Evolutionary conservation across 37 sponge, comb jelly and placozoan species (phyloP).

Genomic region (Tethya wilhelma): DNA sequence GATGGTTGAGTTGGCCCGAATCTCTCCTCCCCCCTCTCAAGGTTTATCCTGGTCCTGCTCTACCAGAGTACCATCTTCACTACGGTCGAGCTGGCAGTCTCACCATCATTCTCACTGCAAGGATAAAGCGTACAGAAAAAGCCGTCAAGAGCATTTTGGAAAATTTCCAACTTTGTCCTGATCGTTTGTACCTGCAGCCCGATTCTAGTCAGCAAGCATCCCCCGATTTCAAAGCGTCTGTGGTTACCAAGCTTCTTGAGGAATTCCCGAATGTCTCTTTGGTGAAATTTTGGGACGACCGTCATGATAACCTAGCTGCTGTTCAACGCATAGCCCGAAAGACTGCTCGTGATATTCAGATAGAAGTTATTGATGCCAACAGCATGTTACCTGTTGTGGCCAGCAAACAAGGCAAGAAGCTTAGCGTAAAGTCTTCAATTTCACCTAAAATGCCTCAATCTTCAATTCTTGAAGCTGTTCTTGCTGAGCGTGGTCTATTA

Average conservation of each 20-base stretch:
- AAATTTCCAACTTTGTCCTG: conserved; percentile 49
- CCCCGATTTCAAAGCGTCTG: conserved; percentile 52
- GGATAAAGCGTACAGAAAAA: conserved; percentile 30
- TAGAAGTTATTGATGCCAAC: conserved; percentile 79
- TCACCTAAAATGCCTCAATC: background rate
- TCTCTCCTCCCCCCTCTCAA: conserved; percentile 81
- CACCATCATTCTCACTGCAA: conserved; percentile 79
- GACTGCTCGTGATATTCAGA: conserved; percentile 12
- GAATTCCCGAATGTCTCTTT: conserved; percentile 44
- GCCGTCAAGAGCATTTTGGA: conserved; percentile 57
- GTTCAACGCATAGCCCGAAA: conserved; percentile 41
- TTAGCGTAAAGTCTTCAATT: background rate
- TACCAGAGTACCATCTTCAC: conserved; percentile 55
- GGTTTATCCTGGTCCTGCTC: conserved; percentile 75
- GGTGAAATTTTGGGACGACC: conserved; percentile 87
- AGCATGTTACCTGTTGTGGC: conserved; percentile 8
- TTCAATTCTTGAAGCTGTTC: too few relatives aligned
- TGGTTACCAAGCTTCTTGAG: conserved; percentile 51
- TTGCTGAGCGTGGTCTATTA: too few relatives aligned
- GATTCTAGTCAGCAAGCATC: conserved; percentile 23
- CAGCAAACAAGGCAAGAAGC: conserved; percentile 27
- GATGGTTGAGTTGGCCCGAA: conserved; percentile 71
- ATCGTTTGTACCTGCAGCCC: conserved; percentile 61
- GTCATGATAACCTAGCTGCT: conserved; percentile 61
- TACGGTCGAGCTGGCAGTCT: conserved; percentile 50